Base-by-base conservation (phyloP, 2,797 vertebrate species). In the Poecilia picta region DNA sequence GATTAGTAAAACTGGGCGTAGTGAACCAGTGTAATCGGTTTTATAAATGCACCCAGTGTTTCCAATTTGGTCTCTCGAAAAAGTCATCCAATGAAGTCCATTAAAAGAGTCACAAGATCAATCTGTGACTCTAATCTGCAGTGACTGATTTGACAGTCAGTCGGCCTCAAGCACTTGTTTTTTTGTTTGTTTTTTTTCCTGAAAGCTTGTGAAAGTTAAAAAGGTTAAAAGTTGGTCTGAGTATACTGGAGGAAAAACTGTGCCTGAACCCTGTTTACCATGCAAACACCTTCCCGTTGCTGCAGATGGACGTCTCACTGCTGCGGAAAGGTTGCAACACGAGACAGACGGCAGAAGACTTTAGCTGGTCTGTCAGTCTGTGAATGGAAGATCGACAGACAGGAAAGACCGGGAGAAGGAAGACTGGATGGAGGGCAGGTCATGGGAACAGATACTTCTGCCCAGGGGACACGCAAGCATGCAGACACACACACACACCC, bases 371-470 rank as follows among this genome's bases (percentile, higher is more conserved):
- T 81, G 85, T 89, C 87, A 89, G 84, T 77, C 81, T 85, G 73
- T 85, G 88, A 92, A 83, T 84, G 82, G 84, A 85, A 57, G 87
- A 87, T 4, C 33, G 82, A 79, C 72, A 64, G 85, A 81, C 82
- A 84, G 77, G 81, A 83, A 74, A 75, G 80, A 83, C 28, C 47
- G 81, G 83, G 82, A 82, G 88, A 82, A 82, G 86, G 85, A 89
- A 83, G 86, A 85, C 83, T 73, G 82, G 83, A 90, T 76, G 78
- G 84, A 88, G 91, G 92, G 89, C 92, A 92, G 92, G 90, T 93
- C 91, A 77, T 94, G 92, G 93, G 94, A 94, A 95, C 87, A 94
- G 91, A 94, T 92, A 91, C 80, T 84, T 57, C 59, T 73, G 80
- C 93, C 90, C 92, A 82, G 74, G 92, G 93, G 93, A 93, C 79